Percentiles rank a stretch among this genome's conserved stretches.
These are phyloP conservation scores for Diploptera punctata DNA, from an alignment of 2,888 invertebrate genomes.

Conservation along the genomic window DNA sequence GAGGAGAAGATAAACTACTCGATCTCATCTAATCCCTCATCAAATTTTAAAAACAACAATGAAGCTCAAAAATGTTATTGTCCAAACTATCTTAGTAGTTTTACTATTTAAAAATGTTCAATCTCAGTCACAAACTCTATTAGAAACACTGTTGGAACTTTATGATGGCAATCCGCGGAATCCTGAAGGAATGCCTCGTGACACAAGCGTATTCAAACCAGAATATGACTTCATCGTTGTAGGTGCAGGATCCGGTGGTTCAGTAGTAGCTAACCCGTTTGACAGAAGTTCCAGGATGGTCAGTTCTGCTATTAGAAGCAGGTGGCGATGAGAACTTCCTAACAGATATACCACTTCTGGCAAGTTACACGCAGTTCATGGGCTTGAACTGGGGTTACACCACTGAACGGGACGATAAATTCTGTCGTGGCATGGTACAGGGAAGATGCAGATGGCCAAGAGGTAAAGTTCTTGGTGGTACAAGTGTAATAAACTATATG, in stretches of 20 bases:
- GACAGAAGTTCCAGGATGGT: conserved; percentile 71
- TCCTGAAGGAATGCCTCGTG: not conserved
- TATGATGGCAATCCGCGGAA: not conserved
- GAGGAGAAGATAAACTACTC: too few relatives aligned
- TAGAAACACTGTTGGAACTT: not conserved
- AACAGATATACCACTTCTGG: conserved; percentile 77
- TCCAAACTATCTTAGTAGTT: too few relatives aligned
- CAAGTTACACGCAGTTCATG: conserved; percentile 52
- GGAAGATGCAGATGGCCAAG: conserved; percentile 70
- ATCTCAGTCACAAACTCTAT: not conserved
- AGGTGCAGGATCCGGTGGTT: conserved; percentile 63
- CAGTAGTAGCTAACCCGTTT: conserved; percentile 81
- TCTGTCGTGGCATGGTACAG: conserved; percentile 48
- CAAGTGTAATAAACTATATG: conserved; percentile 85
- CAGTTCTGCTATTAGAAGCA: conserved; percentile 77
- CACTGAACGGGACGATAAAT: conserved; percentile 55
- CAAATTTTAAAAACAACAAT: too few relatives aligned
- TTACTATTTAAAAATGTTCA: too few relatives aligned
- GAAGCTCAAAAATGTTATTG: too few relatives aligned
- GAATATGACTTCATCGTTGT: conserved; percentile 56
- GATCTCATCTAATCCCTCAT: too few relatives aligned
- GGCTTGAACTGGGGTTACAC: conserved; percentile 55
- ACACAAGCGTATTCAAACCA: conserved; percentile 48
- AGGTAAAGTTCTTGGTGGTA: conserved; percentile 83
- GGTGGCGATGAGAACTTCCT: conserved; percentile 79